Conservation (phyloP, 2,797 vertebrate species). For the Ctenopoma multispine region DNA sequence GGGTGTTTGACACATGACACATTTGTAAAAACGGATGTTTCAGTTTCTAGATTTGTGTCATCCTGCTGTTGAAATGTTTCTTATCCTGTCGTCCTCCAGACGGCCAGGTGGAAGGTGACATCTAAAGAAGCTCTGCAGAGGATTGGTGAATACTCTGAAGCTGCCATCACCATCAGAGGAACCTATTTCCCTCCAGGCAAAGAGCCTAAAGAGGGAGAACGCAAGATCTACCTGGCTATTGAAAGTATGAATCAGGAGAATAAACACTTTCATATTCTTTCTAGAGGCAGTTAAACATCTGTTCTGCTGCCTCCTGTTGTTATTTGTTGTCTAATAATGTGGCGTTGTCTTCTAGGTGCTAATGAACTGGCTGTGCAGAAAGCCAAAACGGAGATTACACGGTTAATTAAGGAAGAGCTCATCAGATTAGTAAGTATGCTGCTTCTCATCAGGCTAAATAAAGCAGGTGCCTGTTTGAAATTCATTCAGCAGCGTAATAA, state of each 20-base stretch:
- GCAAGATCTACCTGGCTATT: conserved; percentile 99
- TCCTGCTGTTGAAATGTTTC: too few relatives aligned
- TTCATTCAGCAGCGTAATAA: neutral
- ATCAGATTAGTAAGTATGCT: conserved; percentile 92
- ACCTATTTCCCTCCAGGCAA: conserved; percentile 99
- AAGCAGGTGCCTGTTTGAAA: neutral
- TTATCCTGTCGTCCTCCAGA: conserved; percentile 79
- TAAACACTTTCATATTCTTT: too few relatives aligned
- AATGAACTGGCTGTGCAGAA: conserved; percentile 98
- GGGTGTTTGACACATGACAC: too few relatives aligned
- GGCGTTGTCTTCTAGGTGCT: conserved; percentile 86
- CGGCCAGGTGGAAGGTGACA: conserved; percentile 98
- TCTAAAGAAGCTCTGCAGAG: conserved; percentile 98
- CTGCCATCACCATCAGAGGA: conserved; percentile 98
- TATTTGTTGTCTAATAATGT: too few relatives aligned
- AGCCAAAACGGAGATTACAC: conserved; percentile 98
- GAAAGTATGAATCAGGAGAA: conserved; percentile 88
- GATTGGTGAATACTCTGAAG: conserved; percentile 99
- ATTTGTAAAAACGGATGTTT: too few relatives aligned
- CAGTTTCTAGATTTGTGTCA: too few relatives aligned
- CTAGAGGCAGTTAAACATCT: too few relatives aligned
- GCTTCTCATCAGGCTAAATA: neutral
- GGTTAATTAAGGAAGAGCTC: conserved; percentile 98
- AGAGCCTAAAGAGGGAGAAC: conserved; percentile 97
- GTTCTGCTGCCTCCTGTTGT: too few relatives aligned